These are phyloP conservation scores for Halcyon chelicuti DNA, from an alignment of 2,797 vertebrate genomes.

Conservation along the genomic window DNA sequence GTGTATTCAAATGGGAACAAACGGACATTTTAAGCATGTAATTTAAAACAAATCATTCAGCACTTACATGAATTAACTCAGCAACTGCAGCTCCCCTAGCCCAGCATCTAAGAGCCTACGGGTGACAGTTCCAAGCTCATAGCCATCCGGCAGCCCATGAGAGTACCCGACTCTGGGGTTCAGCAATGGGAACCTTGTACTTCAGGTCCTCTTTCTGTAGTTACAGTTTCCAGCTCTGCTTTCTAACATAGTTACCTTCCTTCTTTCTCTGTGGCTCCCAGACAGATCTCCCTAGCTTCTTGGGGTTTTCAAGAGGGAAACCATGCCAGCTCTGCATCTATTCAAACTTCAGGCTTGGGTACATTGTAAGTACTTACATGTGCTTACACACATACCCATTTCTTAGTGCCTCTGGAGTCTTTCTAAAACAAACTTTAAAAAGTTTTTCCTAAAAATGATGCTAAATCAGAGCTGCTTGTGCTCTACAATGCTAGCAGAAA, in stretches of 20 bases:
- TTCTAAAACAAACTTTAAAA: background rate
- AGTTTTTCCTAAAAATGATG: background rate
- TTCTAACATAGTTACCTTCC: background rate
- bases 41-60: slow-evolving; percentile 71
- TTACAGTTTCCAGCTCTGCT: background rate
- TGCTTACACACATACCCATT: background rate
- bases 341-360: background rate
- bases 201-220: background rate
- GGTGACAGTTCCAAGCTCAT: background rate
- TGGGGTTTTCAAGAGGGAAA: background rate
- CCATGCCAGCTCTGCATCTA: background rate
- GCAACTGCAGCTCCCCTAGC: slow-evolving; percentile 32
- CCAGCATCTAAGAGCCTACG: background rate
- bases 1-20: slow-evolving; percentile 61
- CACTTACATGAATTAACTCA: slow-evolving; percentile 51
- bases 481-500: background rate
- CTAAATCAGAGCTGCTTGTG: background rate
- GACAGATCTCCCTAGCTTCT: background rate
- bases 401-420: background rate
- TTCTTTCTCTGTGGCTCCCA: background rate
- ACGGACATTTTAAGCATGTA: slow-evolving; percentile 65
- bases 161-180: background rate
- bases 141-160: background rate
- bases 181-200: background rate
- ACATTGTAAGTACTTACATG: background rate